A percentile compares a stretch with the other conserved stretches of the same genome.
These are phyloP conservation scores for Deroptyus accipitrinus DNA, from an alignment of 2,113 vertebrate genomes.

Conservation along the genomic window DNA sequence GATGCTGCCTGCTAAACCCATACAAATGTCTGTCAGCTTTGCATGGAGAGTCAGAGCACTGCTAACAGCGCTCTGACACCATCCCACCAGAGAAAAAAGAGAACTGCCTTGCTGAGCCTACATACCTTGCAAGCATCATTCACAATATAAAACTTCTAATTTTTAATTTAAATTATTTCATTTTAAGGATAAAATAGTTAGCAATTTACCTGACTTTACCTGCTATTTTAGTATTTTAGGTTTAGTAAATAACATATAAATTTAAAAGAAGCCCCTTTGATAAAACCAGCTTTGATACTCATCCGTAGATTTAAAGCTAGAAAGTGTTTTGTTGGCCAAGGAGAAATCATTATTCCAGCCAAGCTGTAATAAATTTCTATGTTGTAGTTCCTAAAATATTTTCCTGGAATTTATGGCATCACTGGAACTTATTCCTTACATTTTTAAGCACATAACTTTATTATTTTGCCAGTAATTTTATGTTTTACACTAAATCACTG, in stretches of 20 bases:
- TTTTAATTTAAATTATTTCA: neutral
- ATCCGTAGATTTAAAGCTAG: constrained; percentile 7
- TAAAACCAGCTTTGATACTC: neutral
- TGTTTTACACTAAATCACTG: constrained; percentile 52
- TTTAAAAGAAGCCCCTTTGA: neutral
- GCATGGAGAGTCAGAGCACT: neutral
- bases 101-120: neutral
- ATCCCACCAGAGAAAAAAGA: neutral
- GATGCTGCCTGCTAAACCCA: neutral
- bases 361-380: constrained; percentile 48
- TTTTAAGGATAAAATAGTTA: neutral
- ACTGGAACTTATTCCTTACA: constrained; percentile 60
- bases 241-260: neutral
- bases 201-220: neutral
- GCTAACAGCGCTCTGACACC: accelerated
- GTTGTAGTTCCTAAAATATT: constrained; percentile 60
- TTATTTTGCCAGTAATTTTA: constrained; percentile 67
- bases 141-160: neutral
- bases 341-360: constrained; percentile 43
- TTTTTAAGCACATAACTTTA: constrained; percentile 50
- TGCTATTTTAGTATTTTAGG: neutral
- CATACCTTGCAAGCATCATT: accelerated
- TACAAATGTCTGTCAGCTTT: neutral
- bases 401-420: constrained; percentile 67
- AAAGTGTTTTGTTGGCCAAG: constrained; percentile 2